Conservation (phyloP, 1,140 invertebrate species). For the Colletes gigas region DNA sequence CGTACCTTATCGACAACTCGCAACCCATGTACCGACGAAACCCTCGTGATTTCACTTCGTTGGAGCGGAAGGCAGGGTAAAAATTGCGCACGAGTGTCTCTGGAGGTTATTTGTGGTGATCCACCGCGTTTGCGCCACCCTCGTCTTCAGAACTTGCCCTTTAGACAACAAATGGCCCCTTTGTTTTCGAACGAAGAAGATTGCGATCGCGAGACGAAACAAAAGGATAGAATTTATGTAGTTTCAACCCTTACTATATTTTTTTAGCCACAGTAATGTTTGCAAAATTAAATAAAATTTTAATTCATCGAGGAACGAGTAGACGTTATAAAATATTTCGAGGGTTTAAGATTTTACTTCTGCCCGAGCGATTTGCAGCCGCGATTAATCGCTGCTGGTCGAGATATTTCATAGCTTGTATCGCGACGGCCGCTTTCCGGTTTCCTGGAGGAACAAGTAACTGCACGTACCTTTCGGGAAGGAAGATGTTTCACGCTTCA, state of each 20-base stretch:
- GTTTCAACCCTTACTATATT: no score
- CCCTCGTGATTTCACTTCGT: slow-evolving; percentile 11
- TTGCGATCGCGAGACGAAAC: not conserved
- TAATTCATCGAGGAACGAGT: not conserved
- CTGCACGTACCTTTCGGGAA: slow-evolving; percentile 19
- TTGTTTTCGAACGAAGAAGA: not conserved
- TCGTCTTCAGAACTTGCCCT: slow-evolving; percentile 17
- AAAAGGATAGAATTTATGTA: slow-evolving; percentile 14
- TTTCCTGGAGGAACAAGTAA: slow-evolving; percentile 4
- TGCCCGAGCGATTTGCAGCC: slow-evolving; percentile 54
- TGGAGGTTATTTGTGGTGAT: slow-evolving; percentile 34
- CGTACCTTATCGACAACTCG: slow-evolving; percentile 5
- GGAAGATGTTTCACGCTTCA: slow-evolving; percentile 62
- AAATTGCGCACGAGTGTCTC: slow-evolving; percentile 26
- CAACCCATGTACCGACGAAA: slow-evolving; percentile 20
- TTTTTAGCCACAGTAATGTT: no score
- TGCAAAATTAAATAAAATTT: no score
- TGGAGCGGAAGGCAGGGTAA: not conserved
- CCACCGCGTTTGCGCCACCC: slow-evolving; percentile 6
- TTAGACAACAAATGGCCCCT: not conserved
- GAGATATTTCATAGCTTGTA: slow-evolving; percentile 65
- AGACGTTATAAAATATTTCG: slow-evolving; percentile 60
- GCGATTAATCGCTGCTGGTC: slow-evolving; percentile 63
- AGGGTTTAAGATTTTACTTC: slow-evolving; percentile 62
- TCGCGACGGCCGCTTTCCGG: slow-evolving; percentile 27